Percentiles rank a stretch among this genome's conserved stretches.
These are phyloP conservation scores for Sarotherodon lohbergeri DNA, from an alignment of 2,113 vertebrate genomes.

Conservation along the genomic window DNA sequence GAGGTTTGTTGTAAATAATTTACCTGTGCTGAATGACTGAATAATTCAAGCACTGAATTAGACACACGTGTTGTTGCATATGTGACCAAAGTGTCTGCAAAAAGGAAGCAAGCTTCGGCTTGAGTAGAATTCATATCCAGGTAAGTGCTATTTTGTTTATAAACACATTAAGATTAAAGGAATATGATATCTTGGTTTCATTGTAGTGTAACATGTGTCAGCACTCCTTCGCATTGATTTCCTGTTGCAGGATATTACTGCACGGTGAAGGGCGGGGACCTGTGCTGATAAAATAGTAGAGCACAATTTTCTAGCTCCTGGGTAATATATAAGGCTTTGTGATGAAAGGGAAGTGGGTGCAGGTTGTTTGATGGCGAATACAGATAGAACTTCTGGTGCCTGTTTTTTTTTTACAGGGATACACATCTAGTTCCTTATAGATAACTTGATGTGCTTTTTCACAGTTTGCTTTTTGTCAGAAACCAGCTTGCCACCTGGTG, in stretches of 20 bases:
- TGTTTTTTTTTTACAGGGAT: slow-evolving; percentile 6
- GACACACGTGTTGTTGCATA: not conserved
- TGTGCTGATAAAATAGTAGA: slow-evolving; percentile 36
- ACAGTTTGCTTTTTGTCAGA: slow-evolving; percentile 1
- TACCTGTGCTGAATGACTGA: slow-evolving; percentile 41
- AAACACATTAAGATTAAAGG: not conserved
- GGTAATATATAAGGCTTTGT: slow-evolving; percentile 10
- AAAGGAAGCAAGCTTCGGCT: not conserved
- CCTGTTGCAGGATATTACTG: slow-evolving; percentile 57
- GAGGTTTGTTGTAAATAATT: slow-evolving; percentile 62
- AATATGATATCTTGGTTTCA: not conserved
- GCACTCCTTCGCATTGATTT: slow-evolving; percentile 38
- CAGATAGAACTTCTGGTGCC: slow-evolving; percentile 1
- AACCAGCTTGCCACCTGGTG: not conserved
- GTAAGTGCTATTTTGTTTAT: not conserved
- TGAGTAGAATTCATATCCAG: not conserved
- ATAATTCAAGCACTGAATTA: slow-evolving; percentile 63
- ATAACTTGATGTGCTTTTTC: not conserved
- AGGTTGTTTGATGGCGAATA: not conserved
- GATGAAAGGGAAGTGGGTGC: not conserved
- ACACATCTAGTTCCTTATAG: not conserved
- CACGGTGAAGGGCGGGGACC: not conserved
- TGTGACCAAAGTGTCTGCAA: not conserved
- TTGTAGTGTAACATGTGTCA: not conserved
- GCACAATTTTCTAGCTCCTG: slow-evolving; percentile 6